Evolutionary conservation across 2,113 vertebrate genomes (phyloP), one percentile per base, ranked within the genome.

Genomic region (Pteropus alecto): DNA sequence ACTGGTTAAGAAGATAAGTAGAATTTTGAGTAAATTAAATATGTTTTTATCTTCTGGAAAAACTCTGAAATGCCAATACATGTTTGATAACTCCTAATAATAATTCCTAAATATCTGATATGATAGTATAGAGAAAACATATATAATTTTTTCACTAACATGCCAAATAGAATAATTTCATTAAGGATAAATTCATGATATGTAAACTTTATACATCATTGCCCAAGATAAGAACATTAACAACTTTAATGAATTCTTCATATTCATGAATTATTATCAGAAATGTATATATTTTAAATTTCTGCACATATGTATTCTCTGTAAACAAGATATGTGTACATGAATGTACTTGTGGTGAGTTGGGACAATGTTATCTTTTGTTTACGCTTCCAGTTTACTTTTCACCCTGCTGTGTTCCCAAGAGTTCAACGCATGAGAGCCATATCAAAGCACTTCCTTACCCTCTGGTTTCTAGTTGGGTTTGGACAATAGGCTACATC

Each of bases 151-250:
- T 96, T 68, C 56, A 82, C n/a, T 68, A 26, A 74, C 28, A 65
- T 65, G 43, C 6, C 78, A 10, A 92, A 74, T 78, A 82, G 24
- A 43, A 73, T 73, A 73, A 73, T 81, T 87, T 95, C 38, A 93
- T 95, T 96, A 85, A 89, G 93, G 94, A 88, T 92, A 96, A 93
- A 87, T 93, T 83, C 8, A 70, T 93, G 78, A 65, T 93, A 92
- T 81, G 13, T 94, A 79, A 94, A 79, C 16, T 91, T 92, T 88
- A 96, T 76, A 48, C 65, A 77, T 65, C 79, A 90, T 85, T 98
- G 77, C n/a, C 38, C 67, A 85, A 82, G 56, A 89, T 77, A 91
- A 74, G 56, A 88, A 81, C 60, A 92, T 96, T 87, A 93, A 77
- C 33, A 93, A 71, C 67, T 87, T 97, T 86, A 87, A 96, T 92